Base-by-base conservation (phyloP, 1,140 invertebrate species). In the Bombyx mandarina region DNA sequence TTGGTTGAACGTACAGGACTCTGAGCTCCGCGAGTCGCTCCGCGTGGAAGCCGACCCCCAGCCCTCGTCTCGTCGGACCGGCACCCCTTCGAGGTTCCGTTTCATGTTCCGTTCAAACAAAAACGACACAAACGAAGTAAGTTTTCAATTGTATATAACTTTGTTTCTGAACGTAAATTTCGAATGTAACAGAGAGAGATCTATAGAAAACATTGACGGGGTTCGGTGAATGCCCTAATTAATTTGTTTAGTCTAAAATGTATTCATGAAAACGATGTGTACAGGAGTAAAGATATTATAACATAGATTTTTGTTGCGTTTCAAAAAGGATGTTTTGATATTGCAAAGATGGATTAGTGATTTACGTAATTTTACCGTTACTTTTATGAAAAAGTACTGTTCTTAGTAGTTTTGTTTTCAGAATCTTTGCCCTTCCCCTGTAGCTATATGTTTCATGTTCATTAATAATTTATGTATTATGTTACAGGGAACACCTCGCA, bases 1-100 rank as follows among this genome's bases (percentile, higher is more conserved):
- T 8, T 2, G 9, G 5, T 45, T 3, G 3, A 49, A 49, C 56
- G 42, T 62, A 22, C 56, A 86, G 83, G 81, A 83, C 48, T 82
- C 73, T 0, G 83, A 86, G 59, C 56, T 86, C 12, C 83, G 83
- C 12, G 81, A 84, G 63, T 84, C 78, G 8, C 66, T 86, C 5
- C 75, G 83, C 12, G 73, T 76, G 56, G 79, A 82, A 43, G 60
- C 61, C 8, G 79, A 79, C 50, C 75, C 78, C 12, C 59, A 66
- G 3, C 61, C 69, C 8, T 57, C 67, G 7, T 35, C 26, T 35
- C 73, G 78, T 54, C 78, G 78, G 69, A 80, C 81, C 1, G 68
- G 71, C 59, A 84, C 83, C 1, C 83, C 83, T 7, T 82, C 83
- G 6, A 63, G 81, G 6, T 61, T 86, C 6, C 77, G 76, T 9